Evolutionary conservation across 2,113 vertebrate genomes (phyloP), one percentile per base, ranked within the genome.

Genomic region (Stictonetta naevosa): DNA sequence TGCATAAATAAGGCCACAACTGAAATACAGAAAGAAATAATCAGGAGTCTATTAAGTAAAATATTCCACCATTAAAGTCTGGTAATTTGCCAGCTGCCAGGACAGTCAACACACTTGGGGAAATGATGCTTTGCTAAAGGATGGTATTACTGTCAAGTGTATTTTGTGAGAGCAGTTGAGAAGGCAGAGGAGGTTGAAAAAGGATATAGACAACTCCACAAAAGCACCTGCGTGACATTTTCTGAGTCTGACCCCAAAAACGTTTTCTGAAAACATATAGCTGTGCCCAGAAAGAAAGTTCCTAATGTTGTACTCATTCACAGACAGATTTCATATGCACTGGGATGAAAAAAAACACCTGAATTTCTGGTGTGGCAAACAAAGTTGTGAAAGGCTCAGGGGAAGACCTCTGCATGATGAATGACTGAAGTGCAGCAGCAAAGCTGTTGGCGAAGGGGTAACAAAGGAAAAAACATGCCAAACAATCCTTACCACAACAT

Each of bases 321-420:
- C 12, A 40, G 46, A 17, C 3, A 66, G 53, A 58, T 36, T 83
- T 68, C 67, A 66, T 18, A n/a, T n/a, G 55, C 16, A 59, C 9
- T 14, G 42, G 25, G 12, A 26, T 52, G n/a, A 64, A 88, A 86
- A 36, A 44, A 71, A 88, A 34, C 23, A 50, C 4, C 8, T 75
- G 40, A 59, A 33, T 31, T 77, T 66, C 36, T 58, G 15, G 21
- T 33, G 7, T 38, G 46, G 58, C 19, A 74, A 74, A 66, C 12
- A 23, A 55, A 80, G 40, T 42, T 77, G 36, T 55, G 72, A 83
- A 88, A 77, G 28, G 19, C 28, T 81, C 1, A 0, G 18, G 36
- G 14, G 29, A 53, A 74, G 28, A 3, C 73, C 22, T 4, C 1
- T 26, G 50, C 0, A 0, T 0, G 1, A 25, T 11, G 8, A 48